Percentiles rank a stretch among this genome's conserved stretches.
phyloP scores from a whole-genome alignment of 1,140 invertebrate genomes.

The Hyposmocoma kahamanoa region DNA sequence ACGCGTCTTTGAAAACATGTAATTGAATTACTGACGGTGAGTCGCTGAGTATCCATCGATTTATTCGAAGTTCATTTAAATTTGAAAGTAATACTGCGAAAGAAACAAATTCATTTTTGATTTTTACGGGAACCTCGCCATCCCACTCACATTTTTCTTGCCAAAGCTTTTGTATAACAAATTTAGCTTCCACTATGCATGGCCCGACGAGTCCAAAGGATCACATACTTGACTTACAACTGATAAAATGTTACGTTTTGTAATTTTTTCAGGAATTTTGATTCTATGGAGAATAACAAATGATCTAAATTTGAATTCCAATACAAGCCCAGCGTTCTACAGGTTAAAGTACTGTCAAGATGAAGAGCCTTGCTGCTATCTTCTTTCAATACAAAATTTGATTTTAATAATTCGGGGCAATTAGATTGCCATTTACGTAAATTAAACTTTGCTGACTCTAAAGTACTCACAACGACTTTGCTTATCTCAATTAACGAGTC shows the following conservation, averaged over 20 bases:
- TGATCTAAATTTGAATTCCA: not conserved
- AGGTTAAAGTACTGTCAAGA: no score
- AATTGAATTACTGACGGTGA: slow-evolving; percentile 17
- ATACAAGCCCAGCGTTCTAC: not conserved
- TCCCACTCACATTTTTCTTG: slow-evolving; percentile 16
- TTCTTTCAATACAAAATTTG: no score
- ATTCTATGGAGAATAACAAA: slow-evolving; percentile 1
- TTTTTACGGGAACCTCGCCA: slow-evolving; percentile 12
- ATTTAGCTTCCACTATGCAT: slow-evolving; percentile 14
- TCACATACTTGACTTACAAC: slow-evolving; percentile 19
- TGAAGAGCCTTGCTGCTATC: no score
- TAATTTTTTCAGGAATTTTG: slow-evolving; percentile 10
- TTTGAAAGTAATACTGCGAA: not conserved
- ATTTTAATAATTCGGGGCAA: no score
- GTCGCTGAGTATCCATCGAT: slow-evolving; percentile 11
- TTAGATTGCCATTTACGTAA: no score
- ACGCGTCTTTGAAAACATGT: slow-evolving; percentile 34
- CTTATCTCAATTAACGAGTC: no score
- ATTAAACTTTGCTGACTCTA: no score
- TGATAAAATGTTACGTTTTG: slow-evolving; percentile 18
- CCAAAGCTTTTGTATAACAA: slow-evolving; percentile 18
- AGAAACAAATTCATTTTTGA: slow-evolving; percentile 6
- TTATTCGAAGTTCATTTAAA: slow-evolving; percentile 17
- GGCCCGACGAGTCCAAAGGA: slow-evolving; percentile 16
- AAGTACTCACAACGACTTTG: no score